phyloP scores from a whole-genome alignment of 2,113 vertebrate species.

The Lichenostomus cassidix region DNA sequence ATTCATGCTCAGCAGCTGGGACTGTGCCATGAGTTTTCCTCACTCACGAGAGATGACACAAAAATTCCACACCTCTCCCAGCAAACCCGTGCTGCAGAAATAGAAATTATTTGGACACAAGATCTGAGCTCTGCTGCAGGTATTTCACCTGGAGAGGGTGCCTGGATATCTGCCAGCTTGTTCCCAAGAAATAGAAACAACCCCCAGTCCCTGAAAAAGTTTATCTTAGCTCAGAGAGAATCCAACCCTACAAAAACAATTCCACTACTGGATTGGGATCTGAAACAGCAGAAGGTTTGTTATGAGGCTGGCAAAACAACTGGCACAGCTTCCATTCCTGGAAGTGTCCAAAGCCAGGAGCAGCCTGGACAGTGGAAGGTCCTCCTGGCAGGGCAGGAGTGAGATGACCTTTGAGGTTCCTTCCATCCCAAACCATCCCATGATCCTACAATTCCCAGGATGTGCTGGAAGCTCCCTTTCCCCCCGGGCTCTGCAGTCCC shows the following conservation, averaged over 20 bases:
- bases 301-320: background rate
- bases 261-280: rapidly evolving
- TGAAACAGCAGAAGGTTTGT: background rate
- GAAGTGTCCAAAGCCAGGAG: background rate
- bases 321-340: background rate
- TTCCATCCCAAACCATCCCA: background rate
- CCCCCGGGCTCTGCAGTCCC: background rate
- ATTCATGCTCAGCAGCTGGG: background rate
- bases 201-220: background rate
- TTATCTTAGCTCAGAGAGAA: background rate
- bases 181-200: background rate
- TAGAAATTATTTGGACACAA: background rate
- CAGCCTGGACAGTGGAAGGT: background rate
- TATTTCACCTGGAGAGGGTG: background rate
- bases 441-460: rapidly evolving
- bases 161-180: background rate
- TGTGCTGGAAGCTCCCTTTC: background rate
- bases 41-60: background rate
- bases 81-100: background rate
- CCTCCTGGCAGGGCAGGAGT: background rate
- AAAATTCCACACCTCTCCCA: background rate
- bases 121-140: background rate
- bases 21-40: background rate
- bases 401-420: background rate
- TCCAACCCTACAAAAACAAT: background rate